Evolutionary conservation across 2,888 invertebrate species (phyloP).

Genomic region (Criorhina ranunculi): DNA sequence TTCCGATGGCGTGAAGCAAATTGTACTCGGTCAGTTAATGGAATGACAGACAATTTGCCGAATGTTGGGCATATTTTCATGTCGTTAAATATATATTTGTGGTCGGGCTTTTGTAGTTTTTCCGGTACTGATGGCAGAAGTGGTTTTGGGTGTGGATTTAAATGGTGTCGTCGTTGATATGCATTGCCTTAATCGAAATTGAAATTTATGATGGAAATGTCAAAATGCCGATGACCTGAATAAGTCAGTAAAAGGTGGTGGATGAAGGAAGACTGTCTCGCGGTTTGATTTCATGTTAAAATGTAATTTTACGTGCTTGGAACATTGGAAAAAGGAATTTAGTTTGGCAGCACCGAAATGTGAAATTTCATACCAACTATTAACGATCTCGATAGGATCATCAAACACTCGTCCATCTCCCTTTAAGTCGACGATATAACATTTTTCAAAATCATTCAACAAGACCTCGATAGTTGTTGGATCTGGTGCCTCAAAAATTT

Average conservation of each 20-base stretch:
- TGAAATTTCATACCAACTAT: too few relatives aligned
- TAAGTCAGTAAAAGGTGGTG: background rate
- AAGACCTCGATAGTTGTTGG: too few relatives aligned
- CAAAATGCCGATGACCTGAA: conserved; percentile 17
- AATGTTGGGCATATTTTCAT: conserved; percentile 43
- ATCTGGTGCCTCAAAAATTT: too few relatives aligned
- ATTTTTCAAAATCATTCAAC: too few relatives aligned
- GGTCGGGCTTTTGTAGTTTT: conserved; percentile 12
- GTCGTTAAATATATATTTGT: conserved; percentile 36
- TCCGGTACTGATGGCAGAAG: background rate
- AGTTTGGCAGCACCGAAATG: too few relatives aligned
- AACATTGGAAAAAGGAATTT: too few relatives aligned
- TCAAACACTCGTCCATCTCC: too few relatives aligned
- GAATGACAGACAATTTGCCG: conserved; percentile 65
- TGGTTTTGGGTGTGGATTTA: conserved; percentile 32
- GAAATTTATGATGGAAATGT: conserved; percentile 28
- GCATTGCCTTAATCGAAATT: conserved; percentile 39
- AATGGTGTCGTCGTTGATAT: conserved; percentile 28
- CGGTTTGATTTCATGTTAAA: too few relatives aligned
- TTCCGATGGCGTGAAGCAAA: conserved; percentile 69
- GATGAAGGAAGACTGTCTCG: too few relatives aligned
- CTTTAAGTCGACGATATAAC: too few relatives aligned
- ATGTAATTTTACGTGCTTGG: too few relatives aligned
- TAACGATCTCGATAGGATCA: too few relatives aligned
- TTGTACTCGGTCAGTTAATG: conserved; percentile 49